These are phyloP conservation scores for Aix galericulata DNA, from an alignment of 2,113 vertebrate genomes.

Conservation along the genomic window DNA sequence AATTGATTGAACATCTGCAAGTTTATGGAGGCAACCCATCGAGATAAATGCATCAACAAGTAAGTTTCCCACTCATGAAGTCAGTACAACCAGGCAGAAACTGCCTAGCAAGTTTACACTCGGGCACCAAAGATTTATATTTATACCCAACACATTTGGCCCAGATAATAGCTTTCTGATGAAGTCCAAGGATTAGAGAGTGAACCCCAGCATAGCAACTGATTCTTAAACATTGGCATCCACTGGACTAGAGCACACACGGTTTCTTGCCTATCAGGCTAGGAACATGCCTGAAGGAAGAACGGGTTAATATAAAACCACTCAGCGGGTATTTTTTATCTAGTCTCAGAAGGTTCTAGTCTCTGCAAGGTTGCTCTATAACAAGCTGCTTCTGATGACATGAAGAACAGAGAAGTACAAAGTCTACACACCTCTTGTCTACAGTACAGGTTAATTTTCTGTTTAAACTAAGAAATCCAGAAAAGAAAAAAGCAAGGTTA, in stretches of 20 bases:
- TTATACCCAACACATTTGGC: constrained; percentile 14
- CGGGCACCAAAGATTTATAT: constrained; percentile 23
- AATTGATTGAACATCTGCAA: constrained; percentile 66
- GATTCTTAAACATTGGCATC: background rate
- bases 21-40: constrained; percentile 57
- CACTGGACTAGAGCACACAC: background rate
- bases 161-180: constrained; percentile 21
- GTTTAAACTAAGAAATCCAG: background rate
- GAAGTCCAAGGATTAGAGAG: background rate
- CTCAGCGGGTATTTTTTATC: background rate
- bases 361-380: background rate
- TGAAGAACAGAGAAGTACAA: background rate
- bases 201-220: background rate
- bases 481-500: background rate
- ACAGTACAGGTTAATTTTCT: background rate
- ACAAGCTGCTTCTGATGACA: background rate
- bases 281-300: background rate
- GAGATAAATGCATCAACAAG: constrained; percentile 66
- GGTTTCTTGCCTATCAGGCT: background rate
- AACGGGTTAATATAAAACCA: background rate
- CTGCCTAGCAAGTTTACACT: constrained; percentile 35
- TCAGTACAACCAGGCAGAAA: constrained; percentile 13
- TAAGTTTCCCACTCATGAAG: constrained; percentile 38
- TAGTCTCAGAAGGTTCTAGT: background rate
- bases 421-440: background rate